A percentile compares a stretch with the other conserved stretches of the same genome.
These are phyloP conservation scores for Tachina grossa DNA, from an alignment of 2,888 invertebrate species.

Conservation along the genomic window DNA sequence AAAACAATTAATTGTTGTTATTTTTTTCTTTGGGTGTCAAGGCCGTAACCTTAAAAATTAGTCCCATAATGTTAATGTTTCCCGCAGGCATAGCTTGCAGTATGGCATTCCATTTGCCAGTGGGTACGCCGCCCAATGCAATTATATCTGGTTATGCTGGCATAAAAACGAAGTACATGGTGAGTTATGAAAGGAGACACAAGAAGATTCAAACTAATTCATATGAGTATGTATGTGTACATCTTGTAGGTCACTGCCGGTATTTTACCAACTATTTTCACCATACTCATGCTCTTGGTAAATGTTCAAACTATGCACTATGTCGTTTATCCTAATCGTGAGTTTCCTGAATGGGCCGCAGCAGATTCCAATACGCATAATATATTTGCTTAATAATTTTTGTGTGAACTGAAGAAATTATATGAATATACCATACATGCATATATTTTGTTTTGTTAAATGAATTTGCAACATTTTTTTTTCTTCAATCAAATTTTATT, in stretches of 20 bases:
- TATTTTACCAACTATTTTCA: constrained; percentile 88
- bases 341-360: constrained; percentile 69
- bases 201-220: background rate
- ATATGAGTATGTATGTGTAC: background rate
- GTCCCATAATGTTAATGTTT: constrained; percentile 93
- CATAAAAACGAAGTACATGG: constrained; percentile 90
- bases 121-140: constrained; percentile 97
- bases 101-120: constrained; percentile 94
- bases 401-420: background rate
- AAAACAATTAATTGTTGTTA: background rate
- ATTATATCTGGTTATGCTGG: constrained; percentile 91
- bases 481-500: background rate
- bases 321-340: constrained; percentile 63
- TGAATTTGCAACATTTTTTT: background rate
- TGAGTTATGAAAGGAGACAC: constrained; percentile 76
- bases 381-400: background rate
- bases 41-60: constrained; percentile 87
- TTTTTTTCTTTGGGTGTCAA: constrained; percentile 76
- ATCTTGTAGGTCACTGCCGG: constrained; percentile 86
- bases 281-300: constrained; percentile 87
- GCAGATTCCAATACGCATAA: background rate
- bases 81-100: constrained; percentile 94
- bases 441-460: background rate
- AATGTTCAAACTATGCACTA: constrained; percentile 66
- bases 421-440: background rate